Evolutionary conservation across 2,113 vertebrate genomes (phyloP).

Genomic region (Tonatia bakeri): DNA sequence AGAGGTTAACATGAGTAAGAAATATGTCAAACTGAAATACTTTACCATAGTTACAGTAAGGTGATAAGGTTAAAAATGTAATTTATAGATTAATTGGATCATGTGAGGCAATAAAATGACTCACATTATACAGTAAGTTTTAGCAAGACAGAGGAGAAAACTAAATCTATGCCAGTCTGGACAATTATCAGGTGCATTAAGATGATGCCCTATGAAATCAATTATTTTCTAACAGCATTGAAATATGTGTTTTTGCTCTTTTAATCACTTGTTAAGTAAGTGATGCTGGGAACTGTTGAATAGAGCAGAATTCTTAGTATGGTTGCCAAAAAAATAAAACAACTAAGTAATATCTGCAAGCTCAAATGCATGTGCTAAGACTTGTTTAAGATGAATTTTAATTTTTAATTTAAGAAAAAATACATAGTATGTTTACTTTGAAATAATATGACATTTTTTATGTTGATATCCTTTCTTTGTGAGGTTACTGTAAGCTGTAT

Average conservation of each 20-base stretch:
- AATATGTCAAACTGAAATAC: conserved; percentile 59
- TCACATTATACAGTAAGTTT: conserved; percentile 47
- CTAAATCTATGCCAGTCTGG: conserved; percentile 3
- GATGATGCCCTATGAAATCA: conserved; percentile 49
- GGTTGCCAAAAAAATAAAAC: not conserved
- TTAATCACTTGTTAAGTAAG: conserved; percentile 48
- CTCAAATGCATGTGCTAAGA: not conserved
- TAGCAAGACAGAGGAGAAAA: conserved; percentile 45
- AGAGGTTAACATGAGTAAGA: conserved; percentile 50
- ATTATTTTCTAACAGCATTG: conserved; percentile 56
- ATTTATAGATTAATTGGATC: conserved; percentile 54
- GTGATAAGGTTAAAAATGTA: conserved; percentile 61
- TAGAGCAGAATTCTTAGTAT: conserved; percentile 39
- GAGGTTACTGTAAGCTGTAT: not conserved
- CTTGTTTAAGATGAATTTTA: not conserved
- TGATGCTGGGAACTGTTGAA: not conserved
- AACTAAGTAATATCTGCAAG: not conserved
- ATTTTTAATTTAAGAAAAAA: not conserved
- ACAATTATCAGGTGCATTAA: conserved; percentile 21
- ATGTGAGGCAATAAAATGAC: conserved; percentile 45
- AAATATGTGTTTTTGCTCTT: conserved; percentile 51
- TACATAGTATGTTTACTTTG: not conserved
- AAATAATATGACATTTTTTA: not conserved
- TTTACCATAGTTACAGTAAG: conserved; percentile 37
- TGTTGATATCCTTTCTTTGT: not conserved